Conservation (phyloP, 1,140 invertebrate genomes). For the Drosophila tropicalis region DNA sequence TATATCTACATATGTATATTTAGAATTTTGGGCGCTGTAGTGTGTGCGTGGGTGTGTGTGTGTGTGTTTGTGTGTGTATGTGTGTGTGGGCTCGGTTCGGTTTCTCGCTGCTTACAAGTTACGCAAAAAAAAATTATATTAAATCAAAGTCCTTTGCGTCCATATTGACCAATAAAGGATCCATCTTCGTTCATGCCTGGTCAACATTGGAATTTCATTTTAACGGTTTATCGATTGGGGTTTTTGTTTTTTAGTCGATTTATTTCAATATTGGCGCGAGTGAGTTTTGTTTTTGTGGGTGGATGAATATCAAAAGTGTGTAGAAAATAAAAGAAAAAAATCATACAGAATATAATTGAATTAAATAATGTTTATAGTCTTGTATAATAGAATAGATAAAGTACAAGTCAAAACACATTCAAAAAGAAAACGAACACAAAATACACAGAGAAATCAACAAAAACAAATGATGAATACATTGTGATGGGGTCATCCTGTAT, state of each 20-base stretch:
- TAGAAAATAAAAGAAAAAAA: conserved; percentile 56
- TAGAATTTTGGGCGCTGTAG: conserved; percentile 31
- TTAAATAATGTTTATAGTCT: conserved; percentile 24
- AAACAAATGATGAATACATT: conserved; percentile 9
- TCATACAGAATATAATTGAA: conserved; percentile 53
- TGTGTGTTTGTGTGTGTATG: background rate
- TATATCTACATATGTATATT: conserved; percentile 52
- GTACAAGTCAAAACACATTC: conserved; percentile 35
- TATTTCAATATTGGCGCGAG: background rate
- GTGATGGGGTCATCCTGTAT: background rate
- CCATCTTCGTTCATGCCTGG: conserved; percentile 99
- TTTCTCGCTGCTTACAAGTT: conserved; percentile 44
- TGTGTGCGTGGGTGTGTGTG: conserved; percentile 15
- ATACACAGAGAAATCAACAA: conserved; percentile 23
- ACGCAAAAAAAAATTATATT: conserved; percentile 46
- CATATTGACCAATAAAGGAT: conserved; percentile 98
- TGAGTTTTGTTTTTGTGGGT: conserved; percentile 14
- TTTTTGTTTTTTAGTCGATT: background rate
- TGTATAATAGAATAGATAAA: conserved; percentile 34
- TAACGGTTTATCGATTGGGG: background rate
- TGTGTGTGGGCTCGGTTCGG: conserved; percentile 43
- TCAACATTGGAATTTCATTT: conserved; percentile 25
- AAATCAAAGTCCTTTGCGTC: conserved; percentile 87
- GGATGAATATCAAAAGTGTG: conserved; percentile 6
- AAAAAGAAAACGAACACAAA: conserved; percentile 45